A percentile compares a stretch with the other conserved stretches of the same genome.
These are phyloP conservation scores for Podotricha telesiphe DNA, from an alignment of 2,888 invertebrate genomes.

Conservation along the genomic window DNA sequence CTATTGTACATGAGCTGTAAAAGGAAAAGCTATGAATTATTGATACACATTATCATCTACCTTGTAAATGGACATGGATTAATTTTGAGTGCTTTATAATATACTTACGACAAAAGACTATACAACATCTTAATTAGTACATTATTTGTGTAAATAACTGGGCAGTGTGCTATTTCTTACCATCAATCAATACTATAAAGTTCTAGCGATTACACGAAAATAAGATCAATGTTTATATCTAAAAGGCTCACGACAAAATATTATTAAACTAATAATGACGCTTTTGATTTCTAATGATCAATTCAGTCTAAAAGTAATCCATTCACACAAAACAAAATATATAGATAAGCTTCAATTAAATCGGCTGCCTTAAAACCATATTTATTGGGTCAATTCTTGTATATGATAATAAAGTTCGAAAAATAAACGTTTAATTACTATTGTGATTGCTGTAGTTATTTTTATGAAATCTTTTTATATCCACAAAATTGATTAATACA, in stretches of 20 bases:
- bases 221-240: slow-evolving; percentile 6
- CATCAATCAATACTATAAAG: slow-evolving; percentile 25
- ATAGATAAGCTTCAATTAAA: slow-evolving; percentile 12
- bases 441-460: neutral
- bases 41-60: neutral
- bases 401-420: neutral
- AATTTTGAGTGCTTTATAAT: slow-evolving; percentile 33
- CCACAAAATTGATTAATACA: neutral
- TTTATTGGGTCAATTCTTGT: neutral
- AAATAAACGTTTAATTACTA: neutral
- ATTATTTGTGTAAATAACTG: slow-evolving; percentile 44
- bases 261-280: neutral
- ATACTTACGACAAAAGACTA: slow-evolving; percentile 34
- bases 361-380: slow-evolving; percentile 19
- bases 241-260: slow-evolving; percentile 14
- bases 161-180: slow-evolving; percentile 46
- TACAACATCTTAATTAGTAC: slow-evolving; percentile 34
- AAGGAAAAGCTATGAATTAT: slow-evolving; percentile 26
- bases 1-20: neutral
- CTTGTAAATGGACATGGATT: slow-evolving; percentile 62
- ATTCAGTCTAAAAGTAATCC: slow-evolving; percentile 3
- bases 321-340: slow-evolving; percentile 4
- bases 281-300: neutral
- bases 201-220: slow-evolving; percentile 40
- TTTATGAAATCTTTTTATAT: neutral